Evolutionary conservation across 2,888 invertebrate genomes (phyloP).

Genomic region (Allolobophora icterica): DNA sequence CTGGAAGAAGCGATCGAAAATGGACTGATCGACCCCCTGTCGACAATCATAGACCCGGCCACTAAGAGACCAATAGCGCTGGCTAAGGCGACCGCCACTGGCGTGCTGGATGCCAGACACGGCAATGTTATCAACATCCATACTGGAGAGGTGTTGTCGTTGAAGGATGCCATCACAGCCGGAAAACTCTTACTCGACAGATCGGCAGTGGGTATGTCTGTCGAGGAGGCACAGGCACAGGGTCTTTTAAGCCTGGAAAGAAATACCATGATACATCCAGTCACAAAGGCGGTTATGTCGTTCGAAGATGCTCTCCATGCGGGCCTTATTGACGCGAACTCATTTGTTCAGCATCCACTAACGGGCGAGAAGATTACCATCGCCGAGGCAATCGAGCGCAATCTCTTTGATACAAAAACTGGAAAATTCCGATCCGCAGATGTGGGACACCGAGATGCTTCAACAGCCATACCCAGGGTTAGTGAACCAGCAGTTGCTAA

Average conservation of each 20-base stretch:
- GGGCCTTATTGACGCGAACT: slow-evolving; percentile 40
- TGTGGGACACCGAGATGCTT: slow-evolving; percentile 69
- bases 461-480: slow-evolving; percentile 72
- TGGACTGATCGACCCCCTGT: slow-evolving; percentile 48
- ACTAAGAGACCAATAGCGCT: slow-evolving; percentile 45
- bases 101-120: slow-evolving; percentile 47
- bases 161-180: slow-evolving; percentile 50
- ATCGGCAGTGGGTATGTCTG: slow-evolving; percentile 40
- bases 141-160: slow-evolving; percentile 68
- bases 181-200: slow-evolving; percentile 36
- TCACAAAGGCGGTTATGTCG: slow-evolving; percentile 49
- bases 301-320: slow-evolving; percentile 54
- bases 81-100: slow-evolving; percentile 46
- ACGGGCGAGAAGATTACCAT: slow-evolving; percentile 80
- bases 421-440: slow-evolving; percentile 73
- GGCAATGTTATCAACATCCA: slow-evolving; percentile 49
- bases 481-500: background rate
- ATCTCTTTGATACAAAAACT: slow-evolving; percentile 78
- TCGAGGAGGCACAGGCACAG: slow-evolving; percentile 54
- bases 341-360: slow-evolving; percentile 73
- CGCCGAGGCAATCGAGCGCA: slow-evolving; percentile 87
- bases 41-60: slow-evolving; percentile 48
- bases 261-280: slow-evolving; percentile 37
- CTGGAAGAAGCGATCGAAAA: slow-evolving; percentile 48
- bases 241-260: background rate